phyloP scores from a whole-genome alignment of 2,888 invertebrate species.

The Lithophane socia region DNA sequence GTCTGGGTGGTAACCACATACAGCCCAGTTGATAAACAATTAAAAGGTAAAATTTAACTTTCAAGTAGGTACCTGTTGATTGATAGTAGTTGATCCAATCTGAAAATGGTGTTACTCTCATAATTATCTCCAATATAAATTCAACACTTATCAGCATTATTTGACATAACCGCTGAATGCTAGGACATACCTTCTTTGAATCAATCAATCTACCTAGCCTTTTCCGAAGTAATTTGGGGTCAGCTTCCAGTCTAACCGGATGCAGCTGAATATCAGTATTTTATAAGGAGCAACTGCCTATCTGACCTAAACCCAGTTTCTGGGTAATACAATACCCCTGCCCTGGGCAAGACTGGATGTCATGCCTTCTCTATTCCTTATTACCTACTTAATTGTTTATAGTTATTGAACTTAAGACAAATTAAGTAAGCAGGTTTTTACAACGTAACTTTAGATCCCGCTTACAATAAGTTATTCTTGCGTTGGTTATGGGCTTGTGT shows the following conservation, averaged over 20 bases:
- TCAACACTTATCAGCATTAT: conserved; percentile 1
- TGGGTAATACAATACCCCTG: no score
- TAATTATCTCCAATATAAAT: neutral
- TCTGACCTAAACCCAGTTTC: no score
- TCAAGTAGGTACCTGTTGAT: conserved; percentile 7
- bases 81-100: neutral
- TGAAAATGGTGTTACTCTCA: neutral
- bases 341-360: no score
- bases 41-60: neutral
- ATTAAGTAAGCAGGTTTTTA: neutral
- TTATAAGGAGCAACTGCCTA: no score
- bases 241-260: no score
- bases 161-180: neutral
- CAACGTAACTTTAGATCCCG: neutral
- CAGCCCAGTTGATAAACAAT: neutral
- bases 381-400: neutral
- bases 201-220: no score
- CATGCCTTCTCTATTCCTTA: neutral
- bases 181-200: no score
- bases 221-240: no score
- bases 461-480: neutral
- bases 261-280: no score
- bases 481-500: neutral
- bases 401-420: neutral
- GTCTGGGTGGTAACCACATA: neutral